Conservation (phyloP, 2,797 vertebrate genomes). For the Morus bassanus region DNA sequence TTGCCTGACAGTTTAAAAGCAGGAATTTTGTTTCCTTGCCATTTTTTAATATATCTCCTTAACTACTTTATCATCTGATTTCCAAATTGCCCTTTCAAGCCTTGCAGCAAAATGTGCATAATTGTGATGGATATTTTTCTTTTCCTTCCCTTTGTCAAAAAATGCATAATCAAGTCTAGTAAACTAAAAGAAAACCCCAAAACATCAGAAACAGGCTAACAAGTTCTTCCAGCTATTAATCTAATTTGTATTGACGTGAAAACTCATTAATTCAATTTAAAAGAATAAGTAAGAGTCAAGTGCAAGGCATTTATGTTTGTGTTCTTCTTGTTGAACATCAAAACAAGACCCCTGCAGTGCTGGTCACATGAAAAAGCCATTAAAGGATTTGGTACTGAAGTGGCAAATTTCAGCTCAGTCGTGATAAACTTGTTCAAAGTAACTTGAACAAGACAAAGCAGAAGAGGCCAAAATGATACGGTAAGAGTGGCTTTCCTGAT, state of each 20-base stretch:
- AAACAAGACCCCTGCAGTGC: background rate
- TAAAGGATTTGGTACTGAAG: background rate
- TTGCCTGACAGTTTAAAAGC: conserved; percentile 14
- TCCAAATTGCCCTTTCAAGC: conserved; percentile 31
- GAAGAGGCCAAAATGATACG: background rate
- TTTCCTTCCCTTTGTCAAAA: conserved; percentile 30
- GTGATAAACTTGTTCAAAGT: background rate
- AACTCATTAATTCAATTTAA: conserved; percentile 29
- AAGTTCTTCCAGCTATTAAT: conserved; percentile 45
- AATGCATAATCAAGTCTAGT: conserved; percentile 3
- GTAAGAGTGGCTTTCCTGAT: background rate
- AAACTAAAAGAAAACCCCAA: background rate
- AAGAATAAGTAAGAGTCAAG: conserved; percentile 7
- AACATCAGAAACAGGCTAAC: conserved; percentile 14
- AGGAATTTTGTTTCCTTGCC: background rate
- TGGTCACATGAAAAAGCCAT: conserved; percentile 34
- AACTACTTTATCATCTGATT: conserved; percentile 24
- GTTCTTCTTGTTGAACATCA: background rate
- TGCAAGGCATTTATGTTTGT: background rate
- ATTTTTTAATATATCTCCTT: background rate
- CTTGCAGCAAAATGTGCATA: conserved; percentile 20
- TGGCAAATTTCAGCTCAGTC: background rate
- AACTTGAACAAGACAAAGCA: background rate
- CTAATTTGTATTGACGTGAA: conserved; percentile 50
- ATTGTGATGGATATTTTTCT: conserved; percentile 42